Conservation (phyloP, 2,113 vertebrate species). For the Percopsis transmontana region DNA sequence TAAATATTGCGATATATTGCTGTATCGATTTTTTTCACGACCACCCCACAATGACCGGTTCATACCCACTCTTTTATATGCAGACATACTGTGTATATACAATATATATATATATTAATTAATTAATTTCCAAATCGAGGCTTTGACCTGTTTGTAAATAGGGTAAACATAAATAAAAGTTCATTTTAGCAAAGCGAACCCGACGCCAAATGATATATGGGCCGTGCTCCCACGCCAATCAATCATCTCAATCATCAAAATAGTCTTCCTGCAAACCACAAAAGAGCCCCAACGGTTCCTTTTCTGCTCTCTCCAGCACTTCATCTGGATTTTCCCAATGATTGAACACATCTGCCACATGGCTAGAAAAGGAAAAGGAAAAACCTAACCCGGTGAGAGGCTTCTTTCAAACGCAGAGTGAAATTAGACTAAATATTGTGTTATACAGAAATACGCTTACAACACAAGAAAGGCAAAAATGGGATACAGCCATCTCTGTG, state of each 20-base stretch:
- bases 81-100: too few species aligned
- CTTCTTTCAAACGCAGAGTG: conserved; percentile 55
- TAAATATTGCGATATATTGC: too few species aligned
- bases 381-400: conserved; percentile 35
- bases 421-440: conserved; percentile 61
- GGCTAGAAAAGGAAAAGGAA: conserved; percentile 24
- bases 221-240: not conserved
- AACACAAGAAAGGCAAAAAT: conserved; percentile 47
- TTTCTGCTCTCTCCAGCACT: conserved; percentile 11
- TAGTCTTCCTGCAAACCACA: too few species aligned
- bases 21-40: too few species aligned
- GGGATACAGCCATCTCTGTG: conserved; percentile 40
- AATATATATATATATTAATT: too few species aligned
- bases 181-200: too few species aligned
- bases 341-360: conserved; percentile 37
- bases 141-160: too few species aligned
- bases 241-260: conserved; percentile 17
- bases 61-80: too few species aligned
- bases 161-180: too few species aligned
- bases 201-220: not conserved
- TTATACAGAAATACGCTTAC: conserved; percentile 66
- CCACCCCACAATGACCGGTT: too few species aligned
- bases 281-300: conserved; percentile 28
- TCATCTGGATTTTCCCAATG: conserved; percentile 34
- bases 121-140: too few species aligned